Evolutionary conservation across 2,113 vertebrate genomes (phyloP).

Genomic region (Engraulis encrasicolus): DNA sequence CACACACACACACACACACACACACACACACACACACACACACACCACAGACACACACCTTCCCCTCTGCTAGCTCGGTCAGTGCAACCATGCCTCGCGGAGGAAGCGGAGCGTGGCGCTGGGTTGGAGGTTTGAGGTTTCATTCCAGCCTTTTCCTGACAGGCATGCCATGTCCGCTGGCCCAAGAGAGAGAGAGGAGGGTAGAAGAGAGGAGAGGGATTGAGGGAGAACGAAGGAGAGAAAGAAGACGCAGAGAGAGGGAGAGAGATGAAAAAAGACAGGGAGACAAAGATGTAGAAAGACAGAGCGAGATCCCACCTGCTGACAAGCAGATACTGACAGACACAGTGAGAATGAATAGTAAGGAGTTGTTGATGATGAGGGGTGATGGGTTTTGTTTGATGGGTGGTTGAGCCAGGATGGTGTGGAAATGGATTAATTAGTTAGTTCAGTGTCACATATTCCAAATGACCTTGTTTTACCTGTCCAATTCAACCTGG

Average conservation of each 20-base stretch:
- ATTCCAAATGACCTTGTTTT: too few species aligned
- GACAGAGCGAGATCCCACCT: background rate
- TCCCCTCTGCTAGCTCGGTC: background rate
- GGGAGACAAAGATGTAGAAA: too few species aligned
- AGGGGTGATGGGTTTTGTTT: too few species aligned
- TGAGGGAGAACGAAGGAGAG: background rate
- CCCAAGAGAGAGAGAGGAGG: background rate
- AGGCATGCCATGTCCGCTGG: background rate
- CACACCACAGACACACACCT: too few species aligned
- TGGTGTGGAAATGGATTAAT: too few species aligned
- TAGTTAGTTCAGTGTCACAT: too few species aligned
- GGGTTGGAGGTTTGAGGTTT: constrained; percentile 8
- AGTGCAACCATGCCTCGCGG: background rate
- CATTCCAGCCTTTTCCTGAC: constrained; percentile 10
- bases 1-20: too few species aligned
- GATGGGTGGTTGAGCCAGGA: too few species aligned
- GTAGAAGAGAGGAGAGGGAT: background rate
- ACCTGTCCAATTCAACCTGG: too few species aligned
- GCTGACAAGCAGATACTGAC: background rate
- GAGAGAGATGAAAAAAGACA: background rate
- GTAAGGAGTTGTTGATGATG: background rate
- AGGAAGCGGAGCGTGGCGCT: constrained; percentile 4
- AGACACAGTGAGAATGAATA: background rate
- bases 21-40: too few species aligned
- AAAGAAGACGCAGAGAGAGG: background rate